A percentile compares a stretch with the other conserved stretches of the same genome.
These are phyloP conservation scores for Netelia inedita DNA, from an alignment of 2,888 invertebrate genomes.

Conservation along the genomic window DNA sequence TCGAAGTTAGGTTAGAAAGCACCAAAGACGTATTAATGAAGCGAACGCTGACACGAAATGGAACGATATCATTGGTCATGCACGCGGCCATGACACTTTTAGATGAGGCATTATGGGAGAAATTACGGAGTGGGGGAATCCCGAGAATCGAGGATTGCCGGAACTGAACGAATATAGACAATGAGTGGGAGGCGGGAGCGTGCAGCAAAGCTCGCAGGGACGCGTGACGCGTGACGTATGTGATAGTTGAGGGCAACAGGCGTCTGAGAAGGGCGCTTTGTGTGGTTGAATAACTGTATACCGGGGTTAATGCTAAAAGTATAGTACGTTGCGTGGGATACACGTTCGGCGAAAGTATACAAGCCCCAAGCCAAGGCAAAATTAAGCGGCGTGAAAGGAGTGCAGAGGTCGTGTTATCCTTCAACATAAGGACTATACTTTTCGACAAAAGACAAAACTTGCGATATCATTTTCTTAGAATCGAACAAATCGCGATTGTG, in stretches of 20 bases:
- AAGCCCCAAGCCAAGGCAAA: background rate
- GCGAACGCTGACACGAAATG: background rate
- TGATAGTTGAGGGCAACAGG: constrained; percentile 59
- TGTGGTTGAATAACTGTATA: constrained; percentile 4
- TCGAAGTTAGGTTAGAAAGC: background rate
- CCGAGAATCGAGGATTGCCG: constrained; percentile 42
- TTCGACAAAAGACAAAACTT: background rate
- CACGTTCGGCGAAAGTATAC: background rate
- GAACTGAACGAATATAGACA: constrained; percentile 41
- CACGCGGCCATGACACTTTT: too few species aligned
- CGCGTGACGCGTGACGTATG: constrained; percentile 1
- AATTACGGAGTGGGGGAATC: background rate
- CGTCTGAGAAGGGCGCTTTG: constrained; percentile 53
- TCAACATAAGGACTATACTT: background rate
- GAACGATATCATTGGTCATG: background rate
- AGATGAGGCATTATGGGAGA: background rate
- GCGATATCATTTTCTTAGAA: too few species aligned
- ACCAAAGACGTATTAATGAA: background rate
- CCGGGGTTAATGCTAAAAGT: background rate
- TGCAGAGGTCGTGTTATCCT: background rate
- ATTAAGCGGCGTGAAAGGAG: background rate
- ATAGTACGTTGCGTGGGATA: background rate
- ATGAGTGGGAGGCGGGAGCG: background rate
- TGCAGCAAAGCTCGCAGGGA: background rate
- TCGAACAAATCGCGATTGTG: too few species aligned